phyloP scores from a whole-genome alignment of 2,888 invertebrate species.

The Zaprionus obscuricornis region DNA sequence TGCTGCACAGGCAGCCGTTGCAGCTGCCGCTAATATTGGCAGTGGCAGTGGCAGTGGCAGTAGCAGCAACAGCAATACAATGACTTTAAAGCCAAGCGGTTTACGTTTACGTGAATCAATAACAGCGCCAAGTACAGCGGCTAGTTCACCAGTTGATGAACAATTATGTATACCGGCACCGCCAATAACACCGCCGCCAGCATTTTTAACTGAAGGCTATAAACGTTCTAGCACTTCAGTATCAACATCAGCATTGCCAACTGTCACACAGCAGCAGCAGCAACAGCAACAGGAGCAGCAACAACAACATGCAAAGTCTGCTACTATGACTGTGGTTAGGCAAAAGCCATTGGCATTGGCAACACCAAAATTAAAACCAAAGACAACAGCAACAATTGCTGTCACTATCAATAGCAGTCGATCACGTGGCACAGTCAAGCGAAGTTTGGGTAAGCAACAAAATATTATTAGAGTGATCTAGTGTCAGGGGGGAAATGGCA shows the following conservation, averaged over 20 bases:
- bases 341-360: slow-evolving; percentile 49
- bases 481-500: not conserved
- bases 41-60: not conserved
- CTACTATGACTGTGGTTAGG: slow-evolving; percentile 23
- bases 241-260: slow-evolving; percentile 70
- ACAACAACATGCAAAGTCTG: slow-evolving; percentile 7
- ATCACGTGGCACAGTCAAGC: slow-evolving; percentile 72
- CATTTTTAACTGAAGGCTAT: slow-evolving; percentile 87
- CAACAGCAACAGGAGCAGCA: slow-evolving; percentile 29
- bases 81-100: slow-evolving; percentile 54
- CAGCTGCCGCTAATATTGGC: slow-evolving; percentile 5
- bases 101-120: slow-evolving; percentile 63
- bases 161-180: slow-evolving; percentile 83
- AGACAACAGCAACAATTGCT: slow-evolving; percentile 71
- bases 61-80: slow-evolving; percentile 9
- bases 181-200: slow-evolving; percentile 88
- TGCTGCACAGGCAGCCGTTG: not conserved
- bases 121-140: slow-evolving; percentile 69
- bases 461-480: not conserved
- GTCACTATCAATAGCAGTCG: slow-evolving; percentile 65
- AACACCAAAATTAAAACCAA: slow-evolving; percentile 54
- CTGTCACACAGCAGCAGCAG: slow-evolving; percentile 47
- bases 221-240: slow-evolving; percentile 81
- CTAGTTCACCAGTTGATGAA: slow-evolving; percentile 77
- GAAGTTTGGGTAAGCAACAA: slow-evolving; percentile 70